Evolutionary conservation across 2,888 invertebrate genomes (phyloP).

Genomic region (Cerceris ruficornis): DNA sequence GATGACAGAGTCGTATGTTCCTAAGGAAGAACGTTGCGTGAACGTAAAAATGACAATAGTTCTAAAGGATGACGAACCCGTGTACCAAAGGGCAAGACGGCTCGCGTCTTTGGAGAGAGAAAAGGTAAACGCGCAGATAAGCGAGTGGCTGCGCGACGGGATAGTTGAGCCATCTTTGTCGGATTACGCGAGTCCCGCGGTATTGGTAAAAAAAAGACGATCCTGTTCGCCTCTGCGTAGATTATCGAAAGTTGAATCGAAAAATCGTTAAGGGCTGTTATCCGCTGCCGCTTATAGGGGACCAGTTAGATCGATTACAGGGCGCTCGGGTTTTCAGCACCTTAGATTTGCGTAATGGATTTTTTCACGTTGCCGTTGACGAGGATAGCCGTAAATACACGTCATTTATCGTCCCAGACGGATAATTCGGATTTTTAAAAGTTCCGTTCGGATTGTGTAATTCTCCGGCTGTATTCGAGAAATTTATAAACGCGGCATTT

Average conservation of each 20-base stretch:
- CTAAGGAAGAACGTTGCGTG: background rate
- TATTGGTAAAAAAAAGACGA: slow-evolving; percentile 9
- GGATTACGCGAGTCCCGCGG: slow-evolving; percentile 12
- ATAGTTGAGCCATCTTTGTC: background rate
- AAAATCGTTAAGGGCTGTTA: too few relatives aligned
- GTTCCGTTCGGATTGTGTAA: too few relatives aligned
- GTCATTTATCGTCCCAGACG: too few relatives aligned
- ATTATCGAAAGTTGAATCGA: background rate
- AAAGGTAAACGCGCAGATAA: slow-evolving; percentile 2
- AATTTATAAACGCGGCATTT: slow-evolving; percentile 35
- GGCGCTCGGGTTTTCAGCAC: background rate
- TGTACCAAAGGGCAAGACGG: slow-evolving; percentile 4
- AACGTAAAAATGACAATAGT: background rate
- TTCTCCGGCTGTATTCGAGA: slow-evolving; percentile 12
- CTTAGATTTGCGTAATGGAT: background rate
- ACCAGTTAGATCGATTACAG: too few relatives aligned
- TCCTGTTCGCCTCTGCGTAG: background rate
- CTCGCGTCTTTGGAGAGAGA: background rate
- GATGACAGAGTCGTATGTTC: background rate
- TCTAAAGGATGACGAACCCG: background rate
- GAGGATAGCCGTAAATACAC: too few relatives aligned
- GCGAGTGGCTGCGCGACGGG: background rate
- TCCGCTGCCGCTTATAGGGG: too few relatives aligned
- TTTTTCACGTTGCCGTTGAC: too few relatives aligned
- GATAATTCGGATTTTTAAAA: too few relatives aligned